phyloP scores from a whole-genome alignment of 2,797 vertebrate genomes.

The Phrynocephalus forsythii region DNA sequence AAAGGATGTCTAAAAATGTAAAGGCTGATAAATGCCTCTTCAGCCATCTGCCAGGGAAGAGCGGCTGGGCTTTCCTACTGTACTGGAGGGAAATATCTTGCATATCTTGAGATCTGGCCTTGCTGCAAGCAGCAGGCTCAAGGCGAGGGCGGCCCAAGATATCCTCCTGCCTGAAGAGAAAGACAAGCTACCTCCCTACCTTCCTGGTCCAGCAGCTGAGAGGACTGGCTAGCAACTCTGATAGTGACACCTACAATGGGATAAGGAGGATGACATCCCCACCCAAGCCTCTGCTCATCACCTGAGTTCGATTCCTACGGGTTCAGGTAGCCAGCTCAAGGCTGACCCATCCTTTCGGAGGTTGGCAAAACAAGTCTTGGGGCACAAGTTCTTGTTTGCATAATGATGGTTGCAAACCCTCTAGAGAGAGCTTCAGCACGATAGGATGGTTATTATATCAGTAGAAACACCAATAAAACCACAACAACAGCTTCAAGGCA shows the following conservation, averaged over 20 bases:
- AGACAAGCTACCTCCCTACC: background rate
- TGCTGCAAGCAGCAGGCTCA: slow-evolving; percentile 36
- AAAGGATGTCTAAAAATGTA: slow-evolving; percentile 52
- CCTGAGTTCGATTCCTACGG: too few relatives aligned
- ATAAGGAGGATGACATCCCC: background rate
- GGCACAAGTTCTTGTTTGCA: too few relatives aligned
- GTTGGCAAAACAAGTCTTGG: too few relatives aligned
- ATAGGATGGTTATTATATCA: too few relatives aligned
- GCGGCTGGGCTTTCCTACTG: slow-evolving; percentile 64
- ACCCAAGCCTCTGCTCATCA: too few relatives aligned
- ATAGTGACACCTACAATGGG: background rate
- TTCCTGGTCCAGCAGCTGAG: too few relatives aligned
- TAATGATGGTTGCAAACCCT: too few relatives aligned
- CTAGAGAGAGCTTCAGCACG: too few relatives aligned
- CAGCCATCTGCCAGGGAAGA: background rate
- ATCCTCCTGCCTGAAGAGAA: background rate
- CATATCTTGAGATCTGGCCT: slow-evolving; percentile 51
- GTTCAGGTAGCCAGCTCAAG: too few relatives aligned
- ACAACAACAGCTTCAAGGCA: too few relatives aligned
- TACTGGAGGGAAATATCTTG: slow-evolving; percentile 22
- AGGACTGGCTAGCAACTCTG: background rate
- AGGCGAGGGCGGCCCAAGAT: background rate
- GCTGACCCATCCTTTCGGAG: too few relatives aligned
- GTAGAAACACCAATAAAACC: too few relatives aligned
- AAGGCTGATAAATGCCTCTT: slow-evolving; percentile 45